phyloP scores from a whole-genome alignment of 2,888 invertebrate species.

The Diadromus collaris region DNA sequence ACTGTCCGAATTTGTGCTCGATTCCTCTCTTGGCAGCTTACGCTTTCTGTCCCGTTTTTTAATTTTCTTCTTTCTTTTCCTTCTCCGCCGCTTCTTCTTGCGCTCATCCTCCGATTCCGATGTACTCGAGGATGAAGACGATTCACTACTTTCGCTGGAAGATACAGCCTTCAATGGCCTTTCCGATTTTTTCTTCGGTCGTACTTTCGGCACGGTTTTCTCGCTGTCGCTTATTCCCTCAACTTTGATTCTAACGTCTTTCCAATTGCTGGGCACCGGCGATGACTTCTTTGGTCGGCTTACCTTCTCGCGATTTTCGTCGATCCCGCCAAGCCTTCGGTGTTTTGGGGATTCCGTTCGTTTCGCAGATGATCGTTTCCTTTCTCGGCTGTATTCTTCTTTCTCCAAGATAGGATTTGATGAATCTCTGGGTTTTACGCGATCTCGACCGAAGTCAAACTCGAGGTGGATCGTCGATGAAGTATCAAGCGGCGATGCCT shows the following conservation, averaged over 20 bases:
- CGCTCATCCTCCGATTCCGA: conserved; percentile 68
- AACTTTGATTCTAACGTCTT: conserved; percentile 74
- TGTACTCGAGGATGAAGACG: conserved; percentile 65
- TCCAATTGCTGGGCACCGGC: conserved; percentile 75
- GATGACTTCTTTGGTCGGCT: conserved; percentile 29
- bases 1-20: conserved; percentile 72
- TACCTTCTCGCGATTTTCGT: conserved; percentile 43
- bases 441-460: conserved; percentile 49
- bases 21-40: conserved; percentile 61
- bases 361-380: conserved; percentile 24
- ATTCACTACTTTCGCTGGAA: conserved; percentile 62
- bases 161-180: conserved; percentile 35
- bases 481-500: conserved; percentile 27
- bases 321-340: not conserved
- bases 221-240: conserved; percentile 73
- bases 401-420: conserved; percentile 2
- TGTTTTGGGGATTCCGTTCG: conserved; percentile 30
- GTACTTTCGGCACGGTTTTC: conserved; percentile 35
- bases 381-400: conserved; percentile 3
- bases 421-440: conserved; percentile 28
- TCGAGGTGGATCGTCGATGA: conserved; percentile 57
- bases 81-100: conserved; percentile 23
- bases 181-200: conserved; percentile 37
- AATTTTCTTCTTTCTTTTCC: conserved; percentile 45
- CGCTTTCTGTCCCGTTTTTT: conserved; percentile 51